phyloP scores from a whole-genome alignment of 2,888 invertebrate genomes.

The Parnassius orleans region DNA sequence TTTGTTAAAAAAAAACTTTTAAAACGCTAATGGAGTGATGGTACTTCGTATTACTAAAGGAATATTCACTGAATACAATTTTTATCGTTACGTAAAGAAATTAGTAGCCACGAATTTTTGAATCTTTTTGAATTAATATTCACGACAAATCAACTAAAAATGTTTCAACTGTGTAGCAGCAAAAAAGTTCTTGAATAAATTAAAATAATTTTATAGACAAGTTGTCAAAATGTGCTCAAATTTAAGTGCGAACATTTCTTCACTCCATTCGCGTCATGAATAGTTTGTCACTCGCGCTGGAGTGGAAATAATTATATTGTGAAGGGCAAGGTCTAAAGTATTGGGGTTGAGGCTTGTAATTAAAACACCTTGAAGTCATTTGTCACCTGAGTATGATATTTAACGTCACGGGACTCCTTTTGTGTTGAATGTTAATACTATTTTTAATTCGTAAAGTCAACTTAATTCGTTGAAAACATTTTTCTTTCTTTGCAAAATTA shows the following conservation, averaged over 20 bases:
- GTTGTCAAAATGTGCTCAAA: conserved; percentile 13
- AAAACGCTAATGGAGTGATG: too few species aligned
- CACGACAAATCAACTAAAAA: too few species aligned
- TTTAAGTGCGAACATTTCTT: conserved; percentile 13
- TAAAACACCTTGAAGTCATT: conserved; percentile 23
- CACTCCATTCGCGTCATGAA: conserved; percentile 11
- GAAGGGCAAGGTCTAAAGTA: conserved; percentile 23
- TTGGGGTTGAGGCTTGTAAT: conserved; percentile 19
- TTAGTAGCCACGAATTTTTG: too few species aligned
- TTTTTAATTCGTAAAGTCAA: not conserved
- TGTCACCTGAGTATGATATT: conserved; percentile 17
- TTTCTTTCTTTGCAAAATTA: too few species aligned
- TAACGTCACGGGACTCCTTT: conserved; percentile 3
- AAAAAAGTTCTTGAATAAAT: too few species aligned
- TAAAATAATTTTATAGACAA: conserved; percentile 4
- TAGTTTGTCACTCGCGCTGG: conserved; percentile 14
- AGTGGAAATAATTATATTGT: conserved; percentile 21
- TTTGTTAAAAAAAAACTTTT: too few species aligned
- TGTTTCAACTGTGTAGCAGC: too few species aligned
- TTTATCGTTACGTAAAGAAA: too few species aligned
- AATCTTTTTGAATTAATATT: too few species aligned
- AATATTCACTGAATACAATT: too few species aligned
- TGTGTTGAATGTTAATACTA: not conserved
- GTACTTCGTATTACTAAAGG: too few species aligned
- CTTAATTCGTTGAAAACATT: too few species aligned